These are phyloP conservation scores for Sinocyclocheilus anshuiensis DNA, from an alignment of 2,113 vertebrate species.

Conservation along the genomic window DNA sequence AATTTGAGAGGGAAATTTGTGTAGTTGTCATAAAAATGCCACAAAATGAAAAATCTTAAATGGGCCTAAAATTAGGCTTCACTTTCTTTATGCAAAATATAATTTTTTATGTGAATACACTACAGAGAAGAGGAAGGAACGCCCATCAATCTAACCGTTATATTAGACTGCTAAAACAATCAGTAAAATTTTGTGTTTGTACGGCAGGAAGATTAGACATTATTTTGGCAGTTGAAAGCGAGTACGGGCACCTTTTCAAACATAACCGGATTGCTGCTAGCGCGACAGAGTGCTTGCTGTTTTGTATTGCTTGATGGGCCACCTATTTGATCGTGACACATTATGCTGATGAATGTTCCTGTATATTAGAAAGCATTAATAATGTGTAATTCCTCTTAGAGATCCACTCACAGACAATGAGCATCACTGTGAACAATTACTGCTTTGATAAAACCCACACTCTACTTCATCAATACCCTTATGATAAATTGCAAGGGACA, in stretches of 20 bases:
- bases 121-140: not conserved
- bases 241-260: slow-evolving; percentile 29
- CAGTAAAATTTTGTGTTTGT: not conserved
- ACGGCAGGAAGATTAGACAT: slow-evolving; percentile 1
- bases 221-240: slow-evolving; percentile 22
- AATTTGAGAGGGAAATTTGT: no score
- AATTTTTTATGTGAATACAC: not conserved
- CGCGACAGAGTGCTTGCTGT: slow-evolving; percentile 28
- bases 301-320: slow-evolving; percentile 38
- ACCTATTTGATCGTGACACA: slow-evolving; percentile 57
- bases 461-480: slow-evolving; percentile 65
- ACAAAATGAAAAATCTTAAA: no score
- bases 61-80: not conserved
- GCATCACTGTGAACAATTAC: slow-evolving; percentile 76
- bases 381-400: slow-evolving; percentile 66
- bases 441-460: slow-evolving; percentile 68
- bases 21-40: no score
- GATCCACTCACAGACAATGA: slow-evolving; percentile 69
- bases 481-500: slow-evolving; percentile 68
- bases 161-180: not conserved
- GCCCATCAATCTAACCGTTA: not conserved
- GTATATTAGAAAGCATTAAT: slow-evolving; percentile 77
- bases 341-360: slow-evolving; percentile 68
- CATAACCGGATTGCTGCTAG: not conserved
- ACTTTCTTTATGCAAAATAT: no score